Conservation (phyloP, 1,140 invertebrate genomes). For the Arctopsyche grandis region DNA sequence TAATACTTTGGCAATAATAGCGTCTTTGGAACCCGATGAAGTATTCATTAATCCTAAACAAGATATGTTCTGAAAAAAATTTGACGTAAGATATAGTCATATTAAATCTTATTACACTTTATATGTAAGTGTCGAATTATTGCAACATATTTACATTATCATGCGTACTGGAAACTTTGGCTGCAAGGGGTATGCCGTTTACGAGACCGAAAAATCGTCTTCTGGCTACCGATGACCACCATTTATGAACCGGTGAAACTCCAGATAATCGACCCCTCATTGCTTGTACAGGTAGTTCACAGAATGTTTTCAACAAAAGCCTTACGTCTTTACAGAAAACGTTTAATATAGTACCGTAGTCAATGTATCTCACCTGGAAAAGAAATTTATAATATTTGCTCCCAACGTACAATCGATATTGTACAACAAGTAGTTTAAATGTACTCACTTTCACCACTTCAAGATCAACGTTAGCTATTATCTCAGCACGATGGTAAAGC, state of each 20-base stretch:
- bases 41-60: neutral
- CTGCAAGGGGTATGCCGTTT: constrained; percentile 18
- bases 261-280: constrained; percentile 30
- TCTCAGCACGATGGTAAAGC: constrained; percentile 37
- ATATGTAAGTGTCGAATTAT: neutral
- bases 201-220: constrained; percentile 36
- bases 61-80: neutral
- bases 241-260: neutral
- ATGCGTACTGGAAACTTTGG: neutral
- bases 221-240: neutral
- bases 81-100: no score
- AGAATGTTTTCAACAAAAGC: constrained; percentile 32
- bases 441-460: constrained; percentile 29
- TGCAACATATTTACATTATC: constrained; percentile 16
- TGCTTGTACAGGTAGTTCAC: constrained; percentile 36
- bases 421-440: neutral
- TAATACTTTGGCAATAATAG: neutral
- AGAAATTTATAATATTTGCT: constrained; percentile 11
- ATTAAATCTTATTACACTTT: neutral
- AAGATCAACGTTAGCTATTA: constrained; percentile 13
- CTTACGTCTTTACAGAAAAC: constrained; percentile 18
- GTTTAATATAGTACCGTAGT: constrained; percentile 40
- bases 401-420: no score
- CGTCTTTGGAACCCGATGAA: neutral
- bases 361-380: constrained; percentile 42